Evolutionary conservation across 2,888 invertebrate genomes (phyloP).

Genomic region (Yponomeuta plumbellus): DNA sequence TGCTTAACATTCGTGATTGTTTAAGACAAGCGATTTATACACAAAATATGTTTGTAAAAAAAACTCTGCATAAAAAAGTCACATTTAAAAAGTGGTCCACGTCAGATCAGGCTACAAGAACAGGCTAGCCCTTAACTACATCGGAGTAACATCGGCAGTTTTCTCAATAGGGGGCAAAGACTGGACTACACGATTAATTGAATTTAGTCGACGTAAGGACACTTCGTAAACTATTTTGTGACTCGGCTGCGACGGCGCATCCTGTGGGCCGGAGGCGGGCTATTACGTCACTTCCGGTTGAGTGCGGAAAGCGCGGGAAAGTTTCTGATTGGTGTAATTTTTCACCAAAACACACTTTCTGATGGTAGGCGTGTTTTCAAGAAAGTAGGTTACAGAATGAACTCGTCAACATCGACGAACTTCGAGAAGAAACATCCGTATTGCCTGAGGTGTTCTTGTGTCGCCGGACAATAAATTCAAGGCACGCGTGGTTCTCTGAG

Average conservation of each 20-base stretch:
- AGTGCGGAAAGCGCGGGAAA: slow-evolving; percentile 34
- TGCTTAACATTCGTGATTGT: no score
- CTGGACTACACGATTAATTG: slow-evolving; percentile 1
- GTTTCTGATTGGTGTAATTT: slow-evolving; percentile 9
- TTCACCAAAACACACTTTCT: neutral
- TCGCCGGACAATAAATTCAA: no score
- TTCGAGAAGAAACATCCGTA: no score
- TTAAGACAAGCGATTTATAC: no score
- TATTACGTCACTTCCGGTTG: slow-evolving; percentile 49
- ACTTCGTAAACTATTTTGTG: slow-evolving; percentile 38
- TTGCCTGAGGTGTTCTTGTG: no score
- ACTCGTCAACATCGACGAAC: no score
- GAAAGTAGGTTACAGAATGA: neutral
- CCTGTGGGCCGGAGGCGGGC: slow-evolving; percentile 40
- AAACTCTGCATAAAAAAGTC: no score
- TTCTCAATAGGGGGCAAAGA: neutral
- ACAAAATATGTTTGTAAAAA: no score
- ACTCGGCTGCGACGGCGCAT: slow-evolving; percentile 17
- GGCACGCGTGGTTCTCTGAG: no score
- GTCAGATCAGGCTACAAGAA: no score
- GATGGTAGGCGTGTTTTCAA: neutral
- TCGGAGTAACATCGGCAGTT: neutral
- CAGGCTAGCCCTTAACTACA: no score
- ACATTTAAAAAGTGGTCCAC: no score
- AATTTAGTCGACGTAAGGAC: slow-evolving; percentile 22